Percentiles rank a stretch among this genome's conserved stretches.
These are phyloP conservation scores for Ophion obscuratus DNA, from an alignment of 2,888 invertebrate species.

Conservation along the genomic window DNA sequence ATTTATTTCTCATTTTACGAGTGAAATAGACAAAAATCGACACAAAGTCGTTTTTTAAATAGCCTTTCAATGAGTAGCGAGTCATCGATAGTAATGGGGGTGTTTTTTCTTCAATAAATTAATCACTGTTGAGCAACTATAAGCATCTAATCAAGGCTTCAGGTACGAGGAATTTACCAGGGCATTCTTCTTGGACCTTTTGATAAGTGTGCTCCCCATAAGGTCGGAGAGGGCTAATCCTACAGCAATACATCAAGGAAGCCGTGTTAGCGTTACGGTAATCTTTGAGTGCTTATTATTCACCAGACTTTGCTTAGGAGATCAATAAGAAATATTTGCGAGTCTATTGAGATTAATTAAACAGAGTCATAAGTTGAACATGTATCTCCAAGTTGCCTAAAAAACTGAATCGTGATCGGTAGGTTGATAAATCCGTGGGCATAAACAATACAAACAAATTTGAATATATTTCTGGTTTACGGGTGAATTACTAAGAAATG, in stretches of 20 bases:
- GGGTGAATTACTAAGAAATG: no score
- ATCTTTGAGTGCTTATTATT: slow-evolving; percentile 40
- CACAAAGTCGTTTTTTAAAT: background rate
- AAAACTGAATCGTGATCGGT: no score
- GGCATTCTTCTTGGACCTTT: background rate
- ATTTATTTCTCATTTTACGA: no score
- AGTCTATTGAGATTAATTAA: slow-evolving; percentile 51
- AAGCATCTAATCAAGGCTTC: background rate
- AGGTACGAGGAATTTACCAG: background rate
- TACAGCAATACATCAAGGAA: no score
- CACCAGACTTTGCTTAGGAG: slow-evolving; percentile 38
- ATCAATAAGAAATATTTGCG: slow-evolving; percentile 54
- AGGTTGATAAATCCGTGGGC: no score
- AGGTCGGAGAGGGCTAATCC: no score
- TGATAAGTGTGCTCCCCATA: slow-evolving; percentile 13
- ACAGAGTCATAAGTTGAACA: slow-evolving; percentile 30
- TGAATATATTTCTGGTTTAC: no score
- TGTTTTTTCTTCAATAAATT: background rate
- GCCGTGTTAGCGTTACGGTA: slow-evolving; percentile 37
- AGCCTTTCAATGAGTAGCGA: background rate
- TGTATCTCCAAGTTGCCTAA: no score
- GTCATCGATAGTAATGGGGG: background rate
- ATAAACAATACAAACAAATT: no score
- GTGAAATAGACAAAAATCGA: no score
- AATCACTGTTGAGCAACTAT: background rate